Percentiles rank a stretch among this genome's conserved stretches.
These are phyloP conservation scores for Scaptomyza graminum DNA, from an alignment of 1,140 invertebrate species.

Conservation along the genomic window DNA sequence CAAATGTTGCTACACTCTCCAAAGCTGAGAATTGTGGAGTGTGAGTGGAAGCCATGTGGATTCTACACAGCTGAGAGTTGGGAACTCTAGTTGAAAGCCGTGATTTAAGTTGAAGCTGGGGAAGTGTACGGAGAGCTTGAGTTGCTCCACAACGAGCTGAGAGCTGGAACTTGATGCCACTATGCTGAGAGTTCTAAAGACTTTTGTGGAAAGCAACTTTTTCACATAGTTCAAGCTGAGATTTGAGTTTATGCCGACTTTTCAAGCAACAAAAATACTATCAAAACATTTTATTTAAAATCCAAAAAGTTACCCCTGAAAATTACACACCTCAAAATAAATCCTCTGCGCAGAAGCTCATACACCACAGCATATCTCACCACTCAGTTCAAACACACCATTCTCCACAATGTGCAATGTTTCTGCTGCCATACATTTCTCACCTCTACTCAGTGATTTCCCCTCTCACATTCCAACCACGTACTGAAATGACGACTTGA, in stretches of 20 bases:
- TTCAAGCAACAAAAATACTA: no score
- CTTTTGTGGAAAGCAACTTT: neutral
- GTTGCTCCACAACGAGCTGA: constrained; percentile 6
- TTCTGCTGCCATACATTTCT: constrained; percentile 3
- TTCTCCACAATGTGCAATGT: constrained; percentile 9
- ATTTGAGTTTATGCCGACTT: no score
- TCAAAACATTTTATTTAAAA: no score
- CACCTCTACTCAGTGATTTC: constrained; percentile 9
- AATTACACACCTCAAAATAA: neutral
- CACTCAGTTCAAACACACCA: neutral
- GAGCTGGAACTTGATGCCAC: neutral
- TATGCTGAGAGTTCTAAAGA: constrained; percentile 6
- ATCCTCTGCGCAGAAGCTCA: neutral
- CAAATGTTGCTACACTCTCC: neutral
- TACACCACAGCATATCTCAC: neutral
- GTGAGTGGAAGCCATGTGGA: constrained; percentile 24
- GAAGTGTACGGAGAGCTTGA: constrained; percentile 3
- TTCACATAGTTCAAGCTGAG: no score
- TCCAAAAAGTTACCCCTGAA: neutral
- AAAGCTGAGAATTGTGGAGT: constrained; percentile 23
- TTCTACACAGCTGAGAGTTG: constrained; percentile 24
- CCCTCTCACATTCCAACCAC: constrained; percentile 4
- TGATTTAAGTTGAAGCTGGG: constrained; percentile 32
- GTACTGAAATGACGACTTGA: neutral
- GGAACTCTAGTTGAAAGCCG: constrained; percentile 1